phyloP scores from a whole-genome alignment of 2,888 invertebrate species.

The Drosophila dives region DNA sequence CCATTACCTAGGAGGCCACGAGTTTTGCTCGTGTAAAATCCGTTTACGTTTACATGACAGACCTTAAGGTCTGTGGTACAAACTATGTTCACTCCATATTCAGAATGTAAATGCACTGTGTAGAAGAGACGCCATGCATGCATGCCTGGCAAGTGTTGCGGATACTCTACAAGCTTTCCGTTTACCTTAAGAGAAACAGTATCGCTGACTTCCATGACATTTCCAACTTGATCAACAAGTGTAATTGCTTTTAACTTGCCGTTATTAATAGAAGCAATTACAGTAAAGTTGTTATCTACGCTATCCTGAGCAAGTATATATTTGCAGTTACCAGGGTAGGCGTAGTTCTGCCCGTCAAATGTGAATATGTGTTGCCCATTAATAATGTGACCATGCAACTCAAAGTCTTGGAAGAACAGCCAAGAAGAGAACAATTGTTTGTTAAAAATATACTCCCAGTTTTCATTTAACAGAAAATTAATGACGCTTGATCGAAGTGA shows the following conservation, averaged over 20 bases:
- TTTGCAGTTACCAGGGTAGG: slow-evolving; percentile 93
- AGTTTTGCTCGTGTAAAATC: slow-evolving; percentile 94
- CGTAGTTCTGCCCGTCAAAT: slow-evolving; percentile 93
- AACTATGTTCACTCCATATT: slow-evolving; percentile 88
- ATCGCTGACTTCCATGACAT: slow-evolving; percentile 88
- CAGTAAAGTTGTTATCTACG: slow-evolving; percentile 93
- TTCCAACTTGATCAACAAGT: slow-evolving; percentile 88
- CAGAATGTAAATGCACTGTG: slow-evolving; percentile 87
- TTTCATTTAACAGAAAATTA: slow-evolving; percentile 87
- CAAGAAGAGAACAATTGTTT: slow-evolving; percentile 67
- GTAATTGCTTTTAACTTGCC: slow-evolving; percentile 89
- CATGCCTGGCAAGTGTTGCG: slow-evolving; percentile 86
- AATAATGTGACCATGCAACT: slow-evolving; percentile 89
- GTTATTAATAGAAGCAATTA: slow-evolving; percentile 89
- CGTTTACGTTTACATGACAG: slow-evolving; percentile 90
- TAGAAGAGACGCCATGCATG: slow-evolving; percentile 88
- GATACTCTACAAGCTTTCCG: slow-evolving; percentile 89
- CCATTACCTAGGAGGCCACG: slow-evolving; percentile 95
- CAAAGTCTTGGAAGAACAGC: slow-evolving; percentile 88
- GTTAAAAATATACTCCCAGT: slow-evolving; percentile 86
- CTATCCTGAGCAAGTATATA: slow-evolving; percentile 94
- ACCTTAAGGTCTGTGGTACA: slow-evolving; percentile 88
- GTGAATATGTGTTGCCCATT: slow-evolving; percentile 95
- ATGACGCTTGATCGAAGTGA: slow-evolving; percentile 87
- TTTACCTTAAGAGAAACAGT: slow-evolving; percentile 89